A percentile compares a stretch with the other conserved stretches of the same genome.
phyloP scores from a whole-genome alignment of 2,113 vertebrate genomes.

The Dasyornis broadbenti region DNA sequence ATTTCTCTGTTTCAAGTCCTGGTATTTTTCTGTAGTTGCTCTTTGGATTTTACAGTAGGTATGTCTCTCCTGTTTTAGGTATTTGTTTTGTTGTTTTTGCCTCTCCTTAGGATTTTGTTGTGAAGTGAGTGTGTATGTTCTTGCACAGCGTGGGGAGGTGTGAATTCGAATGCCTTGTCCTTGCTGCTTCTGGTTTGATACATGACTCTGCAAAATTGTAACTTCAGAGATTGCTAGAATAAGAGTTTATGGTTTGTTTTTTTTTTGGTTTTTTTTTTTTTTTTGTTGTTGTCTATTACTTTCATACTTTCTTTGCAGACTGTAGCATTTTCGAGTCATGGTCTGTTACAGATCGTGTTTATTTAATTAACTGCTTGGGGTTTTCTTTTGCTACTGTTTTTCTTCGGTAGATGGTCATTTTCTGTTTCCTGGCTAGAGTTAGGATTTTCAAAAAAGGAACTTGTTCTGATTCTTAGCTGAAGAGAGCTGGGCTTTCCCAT shows the following conservation, averaged over 20 bases:
- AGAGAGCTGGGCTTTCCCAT: neutral
- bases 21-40: neutral
- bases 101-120: neutral
- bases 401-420: neutral
- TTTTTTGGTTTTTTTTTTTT: fast-evolving
- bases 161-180: neutral
- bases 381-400: neutral
- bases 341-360: neutral
- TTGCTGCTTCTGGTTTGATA: neutral
- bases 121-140: neutral
- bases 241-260: neutral
- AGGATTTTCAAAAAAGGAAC: neutral
- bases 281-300: neutral
- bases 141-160: neutral
- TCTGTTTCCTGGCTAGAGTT: neutral
- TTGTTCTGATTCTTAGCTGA: neutral
- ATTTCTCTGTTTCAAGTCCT: neutral
- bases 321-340: neutral
- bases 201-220: neutral
- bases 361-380: neutral
- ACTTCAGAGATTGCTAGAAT: neutral
- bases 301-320: neutral
- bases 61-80: neutral
- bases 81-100: neutral
- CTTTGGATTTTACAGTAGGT: neutral